These are phyloP conservation scores for Ametastegia equiseti DNA, from an alignment of 2,888 invertebrate genomes.

Conservation along the genomic window DNA sequence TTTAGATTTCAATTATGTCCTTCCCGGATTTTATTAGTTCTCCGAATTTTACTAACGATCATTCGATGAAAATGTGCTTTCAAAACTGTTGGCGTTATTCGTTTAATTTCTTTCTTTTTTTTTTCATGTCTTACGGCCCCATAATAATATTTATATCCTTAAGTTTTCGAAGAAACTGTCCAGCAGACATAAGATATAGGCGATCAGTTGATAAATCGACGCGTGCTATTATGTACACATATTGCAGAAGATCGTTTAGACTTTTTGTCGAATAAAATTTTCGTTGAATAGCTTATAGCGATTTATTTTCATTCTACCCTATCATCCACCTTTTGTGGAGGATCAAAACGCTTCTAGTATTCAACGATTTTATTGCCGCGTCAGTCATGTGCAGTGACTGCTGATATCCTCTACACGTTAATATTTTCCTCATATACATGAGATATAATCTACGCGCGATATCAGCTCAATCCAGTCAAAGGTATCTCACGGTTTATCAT, in stretches of 20 bases:
- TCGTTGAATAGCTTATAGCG: background rate
- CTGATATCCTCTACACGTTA: background rate
- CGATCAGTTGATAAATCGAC: background rate
- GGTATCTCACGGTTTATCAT: too few species aligned
- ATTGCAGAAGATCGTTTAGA: background rate
- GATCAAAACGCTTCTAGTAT: slow-evolving; percentile 2
- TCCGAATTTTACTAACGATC: too few species aligned
- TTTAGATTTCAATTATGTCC: too few species aligned
- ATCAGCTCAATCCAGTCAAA: background rate
- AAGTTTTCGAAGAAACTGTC: too few species aligned
- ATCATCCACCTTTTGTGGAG: background rate
- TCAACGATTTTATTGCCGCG: background rate
- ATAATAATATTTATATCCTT: too few species aligned
- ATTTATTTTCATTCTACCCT: background rate
- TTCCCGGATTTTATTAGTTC: too few species aligned
- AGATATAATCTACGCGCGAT: background rate
- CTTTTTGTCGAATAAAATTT: background rate
- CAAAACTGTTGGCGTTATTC: too few species aligned
- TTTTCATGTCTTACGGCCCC: too few species aligned
- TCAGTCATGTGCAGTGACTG: background rate
- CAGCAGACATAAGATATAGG: too few species aligned
- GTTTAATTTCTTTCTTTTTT: too few species aligned
- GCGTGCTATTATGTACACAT: background rate
- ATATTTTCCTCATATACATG: background rate
- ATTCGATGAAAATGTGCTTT: too few species aligned